phyloP scores from a whole-genome alignment of 1,140 invertebrate genomes.

The Diorhabda sublineata region DNA sequence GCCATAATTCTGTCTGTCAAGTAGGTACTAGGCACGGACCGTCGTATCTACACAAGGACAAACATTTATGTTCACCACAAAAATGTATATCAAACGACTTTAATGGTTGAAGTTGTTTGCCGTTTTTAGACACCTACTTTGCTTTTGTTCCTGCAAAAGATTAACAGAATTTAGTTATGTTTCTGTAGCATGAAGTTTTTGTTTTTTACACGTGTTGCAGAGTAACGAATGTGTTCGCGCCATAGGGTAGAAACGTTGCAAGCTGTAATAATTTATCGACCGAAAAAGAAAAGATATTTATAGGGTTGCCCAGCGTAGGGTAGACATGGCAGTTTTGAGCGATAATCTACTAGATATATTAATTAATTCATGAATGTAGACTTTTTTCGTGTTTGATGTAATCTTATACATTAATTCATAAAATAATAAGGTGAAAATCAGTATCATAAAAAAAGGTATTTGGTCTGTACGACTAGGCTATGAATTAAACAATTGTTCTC shows the following conservation, averaged over 20 bases:
- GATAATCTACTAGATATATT: too few relatives aligned
- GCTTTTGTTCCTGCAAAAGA: constrained; percentile 5
- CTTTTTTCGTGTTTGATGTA: too few relatives aligned
- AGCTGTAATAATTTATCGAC: too few relatives aligned
- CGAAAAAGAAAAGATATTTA: too few relatives aligned
- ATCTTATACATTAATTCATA: too few relatives aligned
- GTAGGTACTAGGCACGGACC: constrained; percentile 39
- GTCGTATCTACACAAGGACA: constrained; percentile 29
- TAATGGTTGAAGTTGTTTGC: constrained; percentile 23
- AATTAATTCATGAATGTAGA: too few relatives aligned
- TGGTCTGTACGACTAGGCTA: too few relatives aligned
- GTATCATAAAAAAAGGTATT: too few relatives aligned
- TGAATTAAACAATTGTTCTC: too few relatives aligned
- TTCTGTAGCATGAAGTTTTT: neutral
- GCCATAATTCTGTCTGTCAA: constrained; percentile 36
- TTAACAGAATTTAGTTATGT: constrained; percentile 1
- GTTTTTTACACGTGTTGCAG: neutral
- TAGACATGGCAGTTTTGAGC: too few relatives aligned
- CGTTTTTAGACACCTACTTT: constrained; percentile 30
- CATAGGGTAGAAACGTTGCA: neutral
- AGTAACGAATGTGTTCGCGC: neutral
- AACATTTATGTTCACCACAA: constrained; percentile 30
- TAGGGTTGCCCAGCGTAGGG: too few relatives aligned
- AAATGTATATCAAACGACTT: constrained; percentile 34
- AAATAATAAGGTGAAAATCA: too few relatives aligned